Base-by-base conservation (phyloP, 1,140 invertebrate genomes). In the Dinoponera quadriceps region DNA sequence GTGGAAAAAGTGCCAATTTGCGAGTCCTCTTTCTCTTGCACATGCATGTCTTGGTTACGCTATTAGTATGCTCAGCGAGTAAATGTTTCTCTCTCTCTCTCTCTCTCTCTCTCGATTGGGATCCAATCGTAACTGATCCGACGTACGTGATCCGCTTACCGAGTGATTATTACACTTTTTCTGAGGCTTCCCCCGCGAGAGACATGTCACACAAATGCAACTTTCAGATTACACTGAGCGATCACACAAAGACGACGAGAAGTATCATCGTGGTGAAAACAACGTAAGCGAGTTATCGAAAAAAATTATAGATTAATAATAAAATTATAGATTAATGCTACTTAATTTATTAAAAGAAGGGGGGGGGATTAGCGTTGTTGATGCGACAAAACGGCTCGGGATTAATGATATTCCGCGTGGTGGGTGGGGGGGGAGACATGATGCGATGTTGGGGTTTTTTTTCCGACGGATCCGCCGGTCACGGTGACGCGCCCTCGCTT, bases 271-370 rank as follows among this genome's bases (percentile, higher is more conserved):
- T n/a, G 20, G 22, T n/a, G n/a, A 48, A 59, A 69, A 71, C 59
- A 80, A 80, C n/a, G 69, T 44, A 59, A 69, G 48, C 49, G 1
- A 69, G 65, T 78, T 57, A 59, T 80, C 38, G n/a, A n/a, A n/a
- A n/a, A n/a, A 80, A 80, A 80, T 80, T 71, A 78, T 69, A 80
- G 25, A 80, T 59, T 80, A 80, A 80, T 49, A 18, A 18, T 69
- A 80, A 80, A 80, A 80, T 80, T 80, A 80, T 80, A 80, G 22
- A 80, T 80, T 80, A 80, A 80, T 80, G 65, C 65, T 73, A 63
- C 68, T 74, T 82, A 82, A 81, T 83, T 33, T 82, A 68, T 83
- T 62, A 60, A 69, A 83, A 72, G 72, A n/a, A 55, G 54, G 2
- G 2, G 54, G 55, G 55, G n/a, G 16, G 4, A 82, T 62, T 74